phyloP scores from a whole-genome alignment of 2,797 vertebrate species.

The Sebastes miniatus region DNA sequence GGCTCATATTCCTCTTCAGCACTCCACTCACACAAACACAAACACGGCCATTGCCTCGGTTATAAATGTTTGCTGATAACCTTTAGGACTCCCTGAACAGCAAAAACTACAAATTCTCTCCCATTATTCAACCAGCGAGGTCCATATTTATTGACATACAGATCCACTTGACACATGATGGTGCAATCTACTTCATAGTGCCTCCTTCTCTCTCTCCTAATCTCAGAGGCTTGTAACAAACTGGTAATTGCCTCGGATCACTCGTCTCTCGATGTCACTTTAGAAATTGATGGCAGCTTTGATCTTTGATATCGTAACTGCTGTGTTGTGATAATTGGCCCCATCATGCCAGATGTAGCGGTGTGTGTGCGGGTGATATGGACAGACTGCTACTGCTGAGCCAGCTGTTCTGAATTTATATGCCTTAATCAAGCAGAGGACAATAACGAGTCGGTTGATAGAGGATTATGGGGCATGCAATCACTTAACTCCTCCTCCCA shows the following conservation, averaged over 20 bases:
- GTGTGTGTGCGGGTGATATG: slow-evolving; percentile 1
- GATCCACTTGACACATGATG: slow-evolving; percentile 66
- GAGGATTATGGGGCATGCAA: slow-evolving; percentile 11
- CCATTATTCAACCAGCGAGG: slow-evolving; percentile 75
- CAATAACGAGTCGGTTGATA: background rate
- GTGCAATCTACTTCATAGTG: slow-evolving; percentile 42
- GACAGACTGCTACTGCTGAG: slow-evolving; percentile 33
- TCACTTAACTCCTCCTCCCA: background rate
- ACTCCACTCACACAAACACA: slow-evolving; percentile 42
- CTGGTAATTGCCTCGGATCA: slow-evolving; percentile 52
- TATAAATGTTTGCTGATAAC: slow-evolving; percentile 90
- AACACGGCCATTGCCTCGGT: slow-evolving; percentile 45
- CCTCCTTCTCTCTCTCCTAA: slow-evolving; percentile 22
- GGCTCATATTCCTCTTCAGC: slow-evolving; percentile 69
- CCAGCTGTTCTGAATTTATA: slow-evolving; percentile 40
- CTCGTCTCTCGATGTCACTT: slow-evolving; percentile 49
- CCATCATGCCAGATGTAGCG: slow-evolving; percentile 30
- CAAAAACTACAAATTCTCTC: slow-evolving; percentile 79
- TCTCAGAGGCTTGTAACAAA: slow-evolving; percentile 58
- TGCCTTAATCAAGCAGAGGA: slow-evolving; percentile 22
- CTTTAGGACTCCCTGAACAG: slow-evolving; percentile 88
- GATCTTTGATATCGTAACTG: slow-evolving; percentile 67
- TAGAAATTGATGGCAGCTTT: slow-evolving; percentile 59
- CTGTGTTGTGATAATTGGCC: slow-evolving; percentile 52
- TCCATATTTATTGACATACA: slow-evolving; percentile 65